Evolutionary conservation across 1,140 invertebrate species (phyloP).

Genomic region (Pseudomyrmex dendroicus): DNA sequence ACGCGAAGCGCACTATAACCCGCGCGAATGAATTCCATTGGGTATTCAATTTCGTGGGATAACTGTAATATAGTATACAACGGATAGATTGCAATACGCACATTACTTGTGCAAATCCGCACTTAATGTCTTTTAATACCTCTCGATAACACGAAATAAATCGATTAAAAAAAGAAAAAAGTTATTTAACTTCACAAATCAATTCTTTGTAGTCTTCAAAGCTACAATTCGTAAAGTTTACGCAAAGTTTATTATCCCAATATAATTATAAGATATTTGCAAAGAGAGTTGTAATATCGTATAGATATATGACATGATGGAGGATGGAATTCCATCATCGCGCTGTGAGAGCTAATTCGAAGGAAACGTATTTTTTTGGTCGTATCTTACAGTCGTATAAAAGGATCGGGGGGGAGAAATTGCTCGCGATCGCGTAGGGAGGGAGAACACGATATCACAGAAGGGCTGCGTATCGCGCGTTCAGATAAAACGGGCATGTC

Average conservation of each 20-base stretch:
- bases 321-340: neutral
- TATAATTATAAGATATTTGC: constrained; percentile 7
- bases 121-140: constrained; percentile 15
- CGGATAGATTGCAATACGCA: constrained; percentile 17
- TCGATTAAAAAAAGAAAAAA: neutral
- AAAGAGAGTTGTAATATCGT: neutral
- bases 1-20: constrained; percentile 15
- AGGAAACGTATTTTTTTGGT: constrained; percentile 16
- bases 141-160: neutral
- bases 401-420: constrained; percentile 22
- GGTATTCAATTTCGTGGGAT: constrained; percentile 36
- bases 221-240: neutral
- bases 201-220: neutral
- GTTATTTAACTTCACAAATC: neutral
- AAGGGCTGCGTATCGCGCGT: constrained; percentile 55
- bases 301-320: neutral
- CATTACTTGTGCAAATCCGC: constrained; percentile 9
- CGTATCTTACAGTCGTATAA: constrained; percentile 14
- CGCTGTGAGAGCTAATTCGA: neutral
- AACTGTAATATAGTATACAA: constrained; percentile 35
- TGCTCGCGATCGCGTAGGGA: constrained; percentile 20
- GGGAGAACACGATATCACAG: constrained; percentile 36
- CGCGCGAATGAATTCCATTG: constrained; percentile 39
- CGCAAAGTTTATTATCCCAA: neutral
- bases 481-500: constrained; percentile 72